Percentiles rank a stretch among this genome's conserved stretches.
phyloP scores from a whole-genome alignment of 2,888 invertebrate species.

The Acrobasis consociella region DNA sequence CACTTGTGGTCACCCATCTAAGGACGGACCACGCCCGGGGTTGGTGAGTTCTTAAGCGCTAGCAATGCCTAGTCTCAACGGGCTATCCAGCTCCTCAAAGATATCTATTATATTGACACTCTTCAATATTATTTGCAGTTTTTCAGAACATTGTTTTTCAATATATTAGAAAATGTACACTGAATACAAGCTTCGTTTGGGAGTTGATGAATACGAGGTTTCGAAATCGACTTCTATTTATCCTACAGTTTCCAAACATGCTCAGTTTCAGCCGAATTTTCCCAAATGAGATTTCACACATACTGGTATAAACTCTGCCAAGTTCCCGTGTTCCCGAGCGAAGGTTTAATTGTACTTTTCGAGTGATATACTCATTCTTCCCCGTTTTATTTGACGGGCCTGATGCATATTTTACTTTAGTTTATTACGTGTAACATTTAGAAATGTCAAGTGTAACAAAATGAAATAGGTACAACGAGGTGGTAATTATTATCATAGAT shows the following conservation, averaged over 20 bases:
- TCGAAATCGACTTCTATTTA: slow-evolving; percentile 12
- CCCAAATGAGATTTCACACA: slow-evolving; percentile 58
- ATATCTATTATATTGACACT: too few relatives aligned
- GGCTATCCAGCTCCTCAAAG: too few relatives aligned
- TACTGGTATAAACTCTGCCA: slow-evolving; percentile 18
- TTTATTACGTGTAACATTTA: slow-evolving; percentile 37
- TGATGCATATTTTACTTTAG: slow-evolving; percentile 33
- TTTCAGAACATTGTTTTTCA: too few relatives aligned
- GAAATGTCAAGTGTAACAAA: not conserved
- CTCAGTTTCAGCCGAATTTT: slow-evolving; percentile 50
- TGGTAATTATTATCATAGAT: too few relatives aligned
- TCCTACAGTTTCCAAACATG: slow-evolving; percentile 46
- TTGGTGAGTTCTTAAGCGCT: too few relatives aligned
- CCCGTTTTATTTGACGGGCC: slow-evolving; percentile 10
- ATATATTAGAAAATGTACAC: not conserved
- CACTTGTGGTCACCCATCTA: too few relatives aligned
- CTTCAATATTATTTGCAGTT: too few relatives aligned
- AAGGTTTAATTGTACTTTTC: slow-evolving; percentile 43
- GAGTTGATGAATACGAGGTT: not conserved
- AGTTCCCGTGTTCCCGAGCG: slow-evolving; percentile 24
- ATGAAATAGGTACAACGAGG: too few relatives aligned
- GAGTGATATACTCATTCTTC: slow-evolving; percentile 23
- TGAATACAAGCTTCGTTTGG: not conserved
- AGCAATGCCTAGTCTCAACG: too few relatives aligned
- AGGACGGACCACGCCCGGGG: too few relatives aligned